These are phyloP conservation scores for Antedon mediterranea DNA, from an alignment of 53 echinoderm and acorn worm genomes.

Conservation along the genomic window DNA sequence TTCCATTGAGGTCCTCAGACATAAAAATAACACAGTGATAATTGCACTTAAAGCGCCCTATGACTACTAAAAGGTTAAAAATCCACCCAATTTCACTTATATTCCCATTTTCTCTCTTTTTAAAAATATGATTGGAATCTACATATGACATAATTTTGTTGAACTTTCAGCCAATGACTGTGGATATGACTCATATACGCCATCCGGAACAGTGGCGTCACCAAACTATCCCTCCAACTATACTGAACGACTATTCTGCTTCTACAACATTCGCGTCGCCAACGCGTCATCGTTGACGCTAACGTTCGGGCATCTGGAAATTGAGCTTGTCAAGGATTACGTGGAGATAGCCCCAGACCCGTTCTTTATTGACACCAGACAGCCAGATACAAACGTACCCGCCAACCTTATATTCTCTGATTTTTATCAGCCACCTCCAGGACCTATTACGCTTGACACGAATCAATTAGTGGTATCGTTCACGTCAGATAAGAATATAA, in stretches of 20 bases:
- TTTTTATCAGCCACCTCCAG: not conserved
- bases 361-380: not conserved
- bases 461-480: not conserved
- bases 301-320: not conserved
- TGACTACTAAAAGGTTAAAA: too few species aligned
- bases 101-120: too few species aligned
- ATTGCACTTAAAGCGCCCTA: too few species aligned
- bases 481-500: not conserved
- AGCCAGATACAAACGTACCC: not conserved
- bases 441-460: not conserved
- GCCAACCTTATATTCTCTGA: not conserved
- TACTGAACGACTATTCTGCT: not conserved
- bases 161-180: constrained; percentile 19
- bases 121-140: too few species aligned
- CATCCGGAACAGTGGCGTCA: constrained; percentile 35
- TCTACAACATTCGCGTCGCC: not conserved
- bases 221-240: constrained; percentile 40
- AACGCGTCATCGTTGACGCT: not conserved
- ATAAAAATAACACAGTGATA: too few species aligned
- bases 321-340: not conserved
- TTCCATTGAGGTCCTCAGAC: too few species aligned
- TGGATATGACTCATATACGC: constrained; percentile 21
- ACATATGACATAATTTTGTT: not conserved
- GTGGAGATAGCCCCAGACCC: not conserved
- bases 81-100: too few species aligned